These are phyloP conservation scores for Apis mellifera DNA, from an alignment of 1,140 invertebrate species.

Conservation along the genomic window Amel_HAv3.1 CM009931.2:813501-814000, in stretches of 20 bases:
- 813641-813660: no score
- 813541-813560: slow-evolving; percentile 26
- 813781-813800: slow-evolving; percentile 65
- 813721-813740: slow-evolving; percentile 58
- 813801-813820: not conserved
- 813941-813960: slow-evolving; percentile 9
- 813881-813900: slow-evolving; percentile 51
- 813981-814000: slow-evolving; percentile 27
- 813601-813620: not conserved
- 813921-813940: slow-evolving; percentile 9
- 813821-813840: slow-evolving; percentile 71
- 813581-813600: not conserved
- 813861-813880: no score
- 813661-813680: not conserved
- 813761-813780: slow-evolving; percentile 47
- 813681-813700: not conserved
- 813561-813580: slow-evolving; percentile 39
- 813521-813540: slow-evolving; percentile 1
- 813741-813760: slow-evolving; percentile 75
- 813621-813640: no score
- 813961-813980: slow-evolving; percentile 40
- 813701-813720: slow-evolving; percentile 52
- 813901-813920: slow-evolving; percentile 69
- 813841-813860: slow-evolving; percentile 47
- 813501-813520: slow-evolving; percentile 40